Evolutionary conservation across 2,888 invertebrate species (phyloP), one percentile per base, ranked within the genome.

Genomic region (Chirona hameri): DNA sequence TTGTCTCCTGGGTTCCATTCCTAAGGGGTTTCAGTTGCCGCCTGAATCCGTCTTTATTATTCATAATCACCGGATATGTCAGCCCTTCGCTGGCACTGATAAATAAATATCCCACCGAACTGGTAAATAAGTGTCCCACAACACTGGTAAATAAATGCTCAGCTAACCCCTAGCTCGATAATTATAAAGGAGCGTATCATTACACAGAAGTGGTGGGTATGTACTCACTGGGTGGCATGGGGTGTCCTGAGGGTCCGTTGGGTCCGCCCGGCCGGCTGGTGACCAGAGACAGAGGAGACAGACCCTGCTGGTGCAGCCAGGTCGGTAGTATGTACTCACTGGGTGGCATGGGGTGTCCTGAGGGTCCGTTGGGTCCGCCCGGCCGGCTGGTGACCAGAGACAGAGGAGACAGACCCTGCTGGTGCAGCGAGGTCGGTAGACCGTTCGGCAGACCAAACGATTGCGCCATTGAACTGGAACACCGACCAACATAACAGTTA

Each of bases 211-310:
- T 0, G 4, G 48, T 5, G n/a, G 46, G n/a, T 15, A 14, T 3
- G 48, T 80, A 52, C 80, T 80, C 52, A 80, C 52, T 80, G 52
- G 80, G 27, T 0, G 80, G 52, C 52, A 80, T 12, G 18, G 80
- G 80, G 29, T 80, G 80, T 0, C 80, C 52, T 3, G 18, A 31
- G 39, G 80, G 27, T 15, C 27, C 52, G 80, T 48, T 52, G 27
- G 52, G 3, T 52, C 52, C 52, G 15, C 4, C 80, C 15, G 80
- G 29, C 29, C 48, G 15, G 29, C 52, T 55, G 80, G 80, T 80
- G 27, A 55, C 80, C 80, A 80, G 80, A 4, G 80, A 52, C 27
- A 52, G 80, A 14, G 80, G 80, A 52, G 80, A 55, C 80, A 80
- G 27, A 15, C 52, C 80, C 27, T 15, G 27, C 52, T 80, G 80